Evolutionary conservation across 2,888 invertebrate species (phyloP), one percentile per base, ranked within the genome.

Genomic region (Amphimallon solstitiale): DNA sequence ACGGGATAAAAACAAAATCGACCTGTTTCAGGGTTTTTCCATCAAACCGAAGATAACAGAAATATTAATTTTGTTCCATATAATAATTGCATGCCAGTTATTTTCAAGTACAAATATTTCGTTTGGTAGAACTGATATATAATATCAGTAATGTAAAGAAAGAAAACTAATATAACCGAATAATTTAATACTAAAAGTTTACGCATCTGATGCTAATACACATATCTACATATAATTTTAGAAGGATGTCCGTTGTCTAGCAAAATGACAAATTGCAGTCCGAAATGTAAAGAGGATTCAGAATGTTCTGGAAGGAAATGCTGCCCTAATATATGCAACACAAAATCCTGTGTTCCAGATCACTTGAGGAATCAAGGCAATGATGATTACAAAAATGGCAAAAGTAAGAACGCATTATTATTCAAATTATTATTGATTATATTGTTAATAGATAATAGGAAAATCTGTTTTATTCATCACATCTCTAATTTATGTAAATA

Each of bases 291-390:
- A 46, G 86, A 88, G 67, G 89, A 90, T 78, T 86, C 85, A 71
- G 88, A 91, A 70, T 92, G 92, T 79, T 83, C 85, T 34, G 84
- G 86, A 60, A 88, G 88, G 71, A 87, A 88, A 77, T 87, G 89
- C 71, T 92, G 92, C 73, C 84, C 88, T 6, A 92, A 92, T 80
- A 80, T 87, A 64, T 92, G 92, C 82, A 89, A 90, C 73, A 84
- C 85, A 52, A 88, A 87, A 77, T 91, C 91, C 1, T 92, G 92
- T 75, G 84, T 86, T 0, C 76, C 76, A 2, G 76, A 76, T 7
- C 76, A 79, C 67, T 72, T 75, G 40, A 71, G 67, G 19, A 71
- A 72, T 10, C 69, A 72, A 17, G 70, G 66, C 12, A 75, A 77
- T 56, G 75, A 76, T 14, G 81, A 81, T 67, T 85, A 85, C 72